phyloP scores from a whole-genome alignment of 2,888 invertebrate genomes.

The Tuberolachnus salignus region DNA sequence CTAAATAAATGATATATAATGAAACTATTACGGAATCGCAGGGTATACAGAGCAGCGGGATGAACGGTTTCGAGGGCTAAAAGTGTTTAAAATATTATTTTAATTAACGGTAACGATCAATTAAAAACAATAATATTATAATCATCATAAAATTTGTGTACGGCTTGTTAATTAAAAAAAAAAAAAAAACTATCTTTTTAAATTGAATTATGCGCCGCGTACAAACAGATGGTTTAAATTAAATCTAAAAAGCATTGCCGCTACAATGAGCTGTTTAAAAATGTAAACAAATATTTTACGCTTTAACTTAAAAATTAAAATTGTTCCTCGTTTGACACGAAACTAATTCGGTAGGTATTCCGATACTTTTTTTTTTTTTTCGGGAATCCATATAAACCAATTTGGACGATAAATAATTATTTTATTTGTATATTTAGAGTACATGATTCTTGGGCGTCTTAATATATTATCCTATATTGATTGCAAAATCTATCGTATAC shows the following conservation, averaged over 20 bases:
- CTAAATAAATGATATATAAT: too few species aligned
- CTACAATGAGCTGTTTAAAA: slow-evolving; percentile 23
- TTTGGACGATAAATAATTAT: too few species aligned
- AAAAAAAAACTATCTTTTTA: background rate
- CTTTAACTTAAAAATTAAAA: slow-evolving; percentile 13
- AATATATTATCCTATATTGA: too few species aligned
- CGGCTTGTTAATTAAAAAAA: background rate
- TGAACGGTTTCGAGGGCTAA: too few species aligned
- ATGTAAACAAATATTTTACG: slow-evolving; percentile 24
- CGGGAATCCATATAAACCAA: background rate
- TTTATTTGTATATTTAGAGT: too few species aligned
- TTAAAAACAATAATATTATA: background rate
- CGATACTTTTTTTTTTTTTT: background rate
- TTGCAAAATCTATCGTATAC: too few species aligned
- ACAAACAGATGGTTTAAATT: slow-evolving; percentile 41
- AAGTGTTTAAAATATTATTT: background rate
- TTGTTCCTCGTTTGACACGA: slow-evolving; percentile 14
- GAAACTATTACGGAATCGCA: too few species aligned
- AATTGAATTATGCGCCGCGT: slow-evolving; percentile 19
- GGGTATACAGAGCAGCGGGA: too few species aligned
- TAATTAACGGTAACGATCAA: slow-evolving; percentile 27
- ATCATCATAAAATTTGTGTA: slow-evolving; percentile 16
- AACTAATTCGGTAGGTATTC: background rate
- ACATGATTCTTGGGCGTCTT: too few species aligned
- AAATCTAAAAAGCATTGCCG: background rate